Evolutionary conservation across 92 coral and sea anemone species (phyloP), one percentile per base, ranked within the genome.

Genomic region (Umimayanthus chanpuru): DNA sequence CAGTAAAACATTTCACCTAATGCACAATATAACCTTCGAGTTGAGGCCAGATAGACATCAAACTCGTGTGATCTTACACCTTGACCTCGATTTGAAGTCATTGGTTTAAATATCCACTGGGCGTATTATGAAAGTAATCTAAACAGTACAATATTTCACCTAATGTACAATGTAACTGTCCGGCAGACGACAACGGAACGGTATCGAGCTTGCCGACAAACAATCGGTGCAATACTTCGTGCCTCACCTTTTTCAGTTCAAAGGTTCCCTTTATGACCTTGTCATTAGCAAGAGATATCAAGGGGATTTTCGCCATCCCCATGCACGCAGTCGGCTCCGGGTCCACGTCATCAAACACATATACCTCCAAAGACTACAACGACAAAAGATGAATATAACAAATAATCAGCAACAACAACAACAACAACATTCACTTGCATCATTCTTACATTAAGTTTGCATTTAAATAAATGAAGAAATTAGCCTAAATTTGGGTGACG

Each of bases 281-380:
- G 88, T 94, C 99, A 64, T 95, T 93, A 64, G 98, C 99, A 74
- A 97, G 89, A 4, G 98, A 86, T 81, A 97, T 95, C 73, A 97
- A 88, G 5, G 99, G 98, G 26, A 97, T 91, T 73, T 92, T 95
- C 11, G 99, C 99, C 68, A 95, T 88, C 0, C 98, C 99, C 85
- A 97, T 91, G 85, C 96, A 97, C 4, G 94, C 94, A 4, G 93
- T 90, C 23, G 96, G 91, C 79, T 97, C 99, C 12, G 97, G 94
- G 75, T 97, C 99, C n/a, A 92, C 94, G 75, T 97, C 99, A 68
- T 97, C 99, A 64, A 97, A 93, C 9, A 97, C 97, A 77, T 91
- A 97, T 2, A 97, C 84, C 49, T 95, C 98, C 20, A 97, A 88
- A 80, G 91, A 70, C 99, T 95, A 80, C 20, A 85, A 88, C 3